A percentile compares a stretch with the other conserved stretches of the same genome.
phyloP scores from a whole-genome alignment of 2,797 vertebrate genomes.

The Melanotaenia nigrans region DNA sequence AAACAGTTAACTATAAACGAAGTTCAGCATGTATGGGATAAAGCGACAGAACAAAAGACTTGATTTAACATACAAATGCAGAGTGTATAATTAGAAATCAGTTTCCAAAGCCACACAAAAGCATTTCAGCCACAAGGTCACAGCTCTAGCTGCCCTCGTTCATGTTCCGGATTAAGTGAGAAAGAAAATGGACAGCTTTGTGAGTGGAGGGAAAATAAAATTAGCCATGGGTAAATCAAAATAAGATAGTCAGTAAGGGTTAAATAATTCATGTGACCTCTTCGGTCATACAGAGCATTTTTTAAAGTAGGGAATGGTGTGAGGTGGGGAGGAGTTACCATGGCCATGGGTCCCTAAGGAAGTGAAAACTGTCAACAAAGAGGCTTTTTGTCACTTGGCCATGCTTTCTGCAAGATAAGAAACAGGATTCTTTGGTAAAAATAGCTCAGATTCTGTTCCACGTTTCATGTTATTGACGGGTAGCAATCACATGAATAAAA shows the following conservation, averaged over 20 bases:
- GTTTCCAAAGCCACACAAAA: conserved; percentile 56
- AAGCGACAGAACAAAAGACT: conserved; percentile 9
- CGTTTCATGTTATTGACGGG: conserved; percentile 8
- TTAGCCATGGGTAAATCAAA: conserved; percentile 52
- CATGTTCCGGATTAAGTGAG: conserved; percentile 50
- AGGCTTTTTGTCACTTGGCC: conserved; percentile 58
- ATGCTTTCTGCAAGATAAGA: conserved; percentile 36
- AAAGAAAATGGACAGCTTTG: conserved; percentile 52
- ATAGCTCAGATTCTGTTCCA: conserved; percentile 26
- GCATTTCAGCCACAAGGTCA: conserved; percentile 39
- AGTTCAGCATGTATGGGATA: conserved; percentile 13
- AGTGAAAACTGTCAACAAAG: conserved; percentile 76
- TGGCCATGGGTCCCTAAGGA: conserved; percentile 55
- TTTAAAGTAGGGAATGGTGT: background rate
- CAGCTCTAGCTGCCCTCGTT: conserved; percentile 9
- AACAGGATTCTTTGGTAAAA: conserved; percentile 59
- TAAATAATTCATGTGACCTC: conserved; percentile 80
- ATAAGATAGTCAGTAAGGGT: conserved; percentile 42
- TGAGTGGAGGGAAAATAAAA: conserved; percentile 52
- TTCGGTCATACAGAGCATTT: conserved; percentile 47
- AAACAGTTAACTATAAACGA: background rate
- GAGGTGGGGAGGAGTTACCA: conserved; percentile 54
- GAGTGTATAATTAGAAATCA: conserved; percentile 36
- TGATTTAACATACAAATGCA: conserved; percentile 11
- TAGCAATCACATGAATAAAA: background rate